Evolutionary conservation across 2,888 invertebrate genomes (phyloP).

Genomic region (Hyposoter dolosus): DNA sequence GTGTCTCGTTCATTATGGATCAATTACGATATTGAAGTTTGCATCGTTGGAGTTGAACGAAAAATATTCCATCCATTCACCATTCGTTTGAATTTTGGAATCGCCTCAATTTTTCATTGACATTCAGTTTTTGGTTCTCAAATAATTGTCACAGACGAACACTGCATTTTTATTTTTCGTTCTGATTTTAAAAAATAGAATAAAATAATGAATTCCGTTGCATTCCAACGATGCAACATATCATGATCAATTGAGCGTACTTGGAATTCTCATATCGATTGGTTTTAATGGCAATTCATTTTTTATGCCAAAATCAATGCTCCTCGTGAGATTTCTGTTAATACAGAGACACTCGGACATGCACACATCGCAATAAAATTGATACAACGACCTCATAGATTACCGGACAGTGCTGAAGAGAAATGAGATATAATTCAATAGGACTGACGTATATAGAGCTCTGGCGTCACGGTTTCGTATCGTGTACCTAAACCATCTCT

Average conservation of each 20-base stretch:
- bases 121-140: too few relatives aligned
- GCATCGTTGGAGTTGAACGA: too few relatives aligned
- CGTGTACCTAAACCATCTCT: conserved; percentile 11
- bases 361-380: conserved; percentile 40
- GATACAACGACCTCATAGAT: conserved; percentile 51
- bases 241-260: not conserved
- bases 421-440: conserved; percentile 57
- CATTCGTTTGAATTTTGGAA: too few relatives aligned
- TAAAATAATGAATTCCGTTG: too few relatives aligned
- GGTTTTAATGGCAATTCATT: not conserved
- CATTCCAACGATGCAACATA: too few relatives aligned
- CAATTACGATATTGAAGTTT: too few relatives aligned
- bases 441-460: conserved; percentile 2
- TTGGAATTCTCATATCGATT: not conserved
- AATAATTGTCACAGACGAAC: too few relatives aligned
- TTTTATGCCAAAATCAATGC: conserved; percentile 9
- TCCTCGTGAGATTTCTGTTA: not conserved
- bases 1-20: not conserved
- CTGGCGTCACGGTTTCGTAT: conserved; percentile 38
- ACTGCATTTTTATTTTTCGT: too few relatives aligned
- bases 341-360: not conserved
- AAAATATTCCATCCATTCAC: too few relatives aligned
- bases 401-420: conserved; percentile 35
- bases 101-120: too few relatives aligned
- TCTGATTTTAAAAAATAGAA: too few relatives aligned